Evolutionary conservation across 2,888 invertebrate species (phyloP), one percentile per base, ranked within the genome.

Genomic region (Lasioglossum malachurum): DNA sequence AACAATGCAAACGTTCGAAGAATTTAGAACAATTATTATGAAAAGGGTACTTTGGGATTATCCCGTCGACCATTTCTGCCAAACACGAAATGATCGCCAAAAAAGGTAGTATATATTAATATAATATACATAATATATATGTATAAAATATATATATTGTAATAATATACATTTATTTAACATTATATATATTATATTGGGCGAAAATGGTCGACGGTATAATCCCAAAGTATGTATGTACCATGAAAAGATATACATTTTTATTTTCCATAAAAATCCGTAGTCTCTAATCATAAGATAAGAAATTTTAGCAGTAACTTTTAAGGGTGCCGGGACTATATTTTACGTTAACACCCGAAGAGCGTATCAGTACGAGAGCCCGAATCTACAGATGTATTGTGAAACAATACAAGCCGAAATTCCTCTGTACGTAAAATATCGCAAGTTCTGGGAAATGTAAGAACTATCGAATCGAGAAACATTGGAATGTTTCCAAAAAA

Each of bases 401-500:
- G n/a, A 72, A 74, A 35, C 60, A 80, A 80, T 76, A 16, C 46
- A 60, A 27, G 38, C 23, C 53, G 23, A 41, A 41, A 16, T 31
- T 31, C 31, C 41, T 75, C 53, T 38, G 46, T 71, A n/a, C 16
- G 41, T 46, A 75, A 80, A 82, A 84, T 86, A 83, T 78, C 79
- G n/a, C 72, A 27, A 71, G 75, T 64, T 44, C 72, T 60, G 69
- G 41, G 57, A 82, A 84, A 82, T 78, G 77, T 82, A 81, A 82
- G 82, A 80, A 84, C 81, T 80, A 80, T 84, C 75, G 79, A 83
- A 82, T 86, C 82, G 77, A 46, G 78, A 80, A 87, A 79, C 80
- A 82, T 88, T 89, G 89, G 89, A 90, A 60, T 31, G 60, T 53
- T 78, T 87, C 89, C 87, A 89, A 90, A 86, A 88, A 86, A 88